Conservation (phyloP, 2,888 invertebrate genomes). For the Drosophila hamatofila region DNA sequence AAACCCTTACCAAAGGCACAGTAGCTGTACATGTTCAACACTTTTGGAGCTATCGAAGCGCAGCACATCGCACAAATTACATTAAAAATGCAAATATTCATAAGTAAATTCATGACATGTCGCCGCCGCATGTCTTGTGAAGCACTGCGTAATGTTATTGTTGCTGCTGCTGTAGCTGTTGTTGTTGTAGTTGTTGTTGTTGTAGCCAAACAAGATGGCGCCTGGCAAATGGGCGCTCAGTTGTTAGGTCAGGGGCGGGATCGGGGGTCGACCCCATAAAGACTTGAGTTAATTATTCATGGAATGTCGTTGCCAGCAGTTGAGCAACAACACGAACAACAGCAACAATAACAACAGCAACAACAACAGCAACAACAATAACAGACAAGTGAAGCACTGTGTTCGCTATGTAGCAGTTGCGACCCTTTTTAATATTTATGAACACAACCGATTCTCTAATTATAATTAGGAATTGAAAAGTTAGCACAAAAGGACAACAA, state of each 20-base stretch:
- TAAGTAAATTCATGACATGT: constrained; percentile 78
- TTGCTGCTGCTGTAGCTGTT: constrained; percentile 23
- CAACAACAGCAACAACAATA: too few species aligned
- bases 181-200: constrained; percentile 28
- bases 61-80: constrained; percentile 70
- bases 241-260: neutral
- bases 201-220: constrained; percentile 74
- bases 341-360: constrained; percentile 27
- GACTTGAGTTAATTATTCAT: constrained; percentile 81
- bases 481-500: constrained; percentile 75
- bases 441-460: constrained; percentile 83
- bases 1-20: neutral
- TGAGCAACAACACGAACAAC: constrained; percentile 41
- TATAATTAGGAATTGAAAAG: constrained; percentile 84
- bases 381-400: constrained; percentile 45
- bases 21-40: neutral
- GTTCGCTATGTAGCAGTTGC: constrained; percentile 37
- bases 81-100: constrained; percentile 80
- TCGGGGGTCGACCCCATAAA: constrained; percentile 38
- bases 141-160: constrained; percentile 27
- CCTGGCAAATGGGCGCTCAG: constrained; percentile 57
- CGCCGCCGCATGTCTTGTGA: constrained; percentile 55
- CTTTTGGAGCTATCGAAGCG: constrained; percentile 24
- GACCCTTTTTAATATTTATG: constrained; percentile 82
- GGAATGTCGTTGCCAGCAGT: constrained; percentile 76